A percentile compares a stretch with the other conserved stretches of the same genome.
Conservation (phyloP, 2,797 vertebrate species). For the Melanotaenia trifasciata region DNA sequence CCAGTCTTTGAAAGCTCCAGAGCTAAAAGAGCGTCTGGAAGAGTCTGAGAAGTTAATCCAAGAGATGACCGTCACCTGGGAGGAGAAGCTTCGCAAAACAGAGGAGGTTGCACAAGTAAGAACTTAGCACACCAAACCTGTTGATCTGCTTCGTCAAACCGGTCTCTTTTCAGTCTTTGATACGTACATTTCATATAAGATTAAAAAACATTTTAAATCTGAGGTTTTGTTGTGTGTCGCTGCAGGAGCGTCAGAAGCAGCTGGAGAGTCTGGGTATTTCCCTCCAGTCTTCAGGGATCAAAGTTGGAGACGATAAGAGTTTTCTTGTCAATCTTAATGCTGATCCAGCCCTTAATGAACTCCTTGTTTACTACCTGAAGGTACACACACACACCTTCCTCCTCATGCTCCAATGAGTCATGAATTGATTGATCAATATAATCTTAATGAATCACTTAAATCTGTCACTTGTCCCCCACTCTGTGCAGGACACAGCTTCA, state of each 20-base stretch:
- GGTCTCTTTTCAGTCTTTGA: neutral
- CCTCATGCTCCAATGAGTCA: too few species aligned
- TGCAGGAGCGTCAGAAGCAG: slow-evolving; percentile 95
- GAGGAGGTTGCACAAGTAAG: slow-evolving; percentile 90
- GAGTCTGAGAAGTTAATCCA: slow-evolving; percentile 93
- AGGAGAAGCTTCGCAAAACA: slow-evolving; percentile 91
- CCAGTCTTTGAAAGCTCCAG: slow-evolving; percentile 79
- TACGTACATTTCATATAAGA: neutral
- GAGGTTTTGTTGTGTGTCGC: slow-evolving; percentile 10
- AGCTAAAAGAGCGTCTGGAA: slow-evolving; percentile 86
- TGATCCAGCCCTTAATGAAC: slow-evolving; percentile 97
- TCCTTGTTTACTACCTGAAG: slow-evolving; percentile 98
- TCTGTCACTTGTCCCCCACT: too few species aligned
- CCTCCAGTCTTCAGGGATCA: slow-evolving; percentile 96
- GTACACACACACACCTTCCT: slow-evolving; percentile 68
- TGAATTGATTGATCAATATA: too few species aligned
- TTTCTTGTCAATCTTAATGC: slow-evolving; percentile 98
- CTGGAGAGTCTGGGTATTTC: slow-evolving; percentile 97
- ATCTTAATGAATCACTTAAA: too few species aligned
- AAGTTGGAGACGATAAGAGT: slow-evolving; percentile 96
- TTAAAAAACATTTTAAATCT: neutral
- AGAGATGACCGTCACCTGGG: slow-evolving; percentile 92
- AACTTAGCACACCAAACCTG: neutral
- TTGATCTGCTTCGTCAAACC: neutral
- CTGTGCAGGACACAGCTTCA: too few species aligned